Conservation (phyloP, 1,140 invertebrate genomes). For the Drosophila lini region DNA sequence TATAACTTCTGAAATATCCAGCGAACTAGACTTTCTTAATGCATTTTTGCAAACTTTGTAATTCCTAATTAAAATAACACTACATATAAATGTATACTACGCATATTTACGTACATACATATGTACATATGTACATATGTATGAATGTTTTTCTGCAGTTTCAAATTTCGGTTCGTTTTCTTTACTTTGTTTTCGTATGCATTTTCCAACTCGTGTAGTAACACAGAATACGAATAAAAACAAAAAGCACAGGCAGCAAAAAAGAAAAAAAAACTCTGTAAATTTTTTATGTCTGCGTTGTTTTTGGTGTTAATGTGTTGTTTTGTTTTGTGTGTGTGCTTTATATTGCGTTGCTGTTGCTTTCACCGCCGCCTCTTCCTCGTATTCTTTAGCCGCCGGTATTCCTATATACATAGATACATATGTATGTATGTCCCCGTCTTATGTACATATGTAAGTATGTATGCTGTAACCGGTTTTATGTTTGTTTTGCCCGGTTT, state of each 20-base stretch:
- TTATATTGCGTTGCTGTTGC: slow-evolving; percentile 44
- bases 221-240: slow-evolving; percentile 13
- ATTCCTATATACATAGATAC: slow-evolving; percentile 9
- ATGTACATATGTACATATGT: neutral
- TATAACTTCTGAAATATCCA: neutral
- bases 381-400: neutral
- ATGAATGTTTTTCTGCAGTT: slow-evolving; percentile 1
- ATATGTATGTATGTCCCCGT: neutral
- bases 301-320: slow-evolving; percentile 3
- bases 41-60: neutral
- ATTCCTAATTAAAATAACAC: neutral
- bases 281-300: neutral
- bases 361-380: slow-evolving; percentile 8
- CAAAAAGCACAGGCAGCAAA: neutral
- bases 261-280: slow-evolving; percentile 3
- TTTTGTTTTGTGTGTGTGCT: slow-evolving; percentile 11
- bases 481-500: slow-evolving; percentile 83
- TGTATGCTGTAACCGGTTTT: slow-evolving; percentile 78
- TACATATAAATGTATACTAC: neutral
- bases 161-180: neutral
- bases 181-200: neutral
- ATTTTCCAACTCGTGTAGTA: slow-evolving; percentile 8
- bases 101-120: neutral
- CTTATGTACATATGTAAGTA: neutral
- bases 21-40: neutral